phyloP scores from a whole-genome alignment of 2,797 vertebrate species.

The Chaetodon trifasciatus region DNA sequence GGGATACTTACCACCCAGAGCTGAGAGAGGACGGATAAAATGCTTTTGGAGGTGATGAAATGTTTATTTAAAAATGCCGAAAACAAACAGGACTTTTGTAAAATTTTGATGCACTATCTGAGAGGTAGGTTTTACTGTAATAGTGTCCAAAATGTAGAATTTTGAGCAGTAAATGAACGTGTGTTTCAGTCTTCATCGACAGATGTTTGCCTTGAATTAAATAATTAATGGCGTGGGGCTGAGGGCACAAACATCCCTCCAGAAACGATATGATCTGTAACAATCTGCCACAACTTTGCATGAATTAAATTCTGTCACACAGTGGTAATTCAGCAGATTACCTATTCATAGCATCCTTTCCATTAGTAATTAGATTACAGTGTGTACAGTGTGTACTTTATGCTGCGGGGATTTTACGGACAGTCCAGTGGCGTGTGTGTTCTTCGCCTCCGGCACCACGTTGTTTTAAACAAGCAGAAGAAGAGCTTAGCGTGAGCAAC shows the following conservation, averaged over 20 bases:
- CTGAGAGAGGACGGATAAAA: background rate
- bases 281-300: background rate
- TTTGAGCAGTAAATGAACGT: background rate
- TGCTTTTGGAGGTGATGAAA: background rate
- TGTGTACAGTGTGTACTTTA: background rate
- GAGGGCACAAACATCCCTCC: background rate
- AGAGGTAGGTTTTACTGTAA: background rate
- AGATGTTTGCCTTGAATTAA: background rate
- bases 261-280: background rate
- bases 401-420: background rate
- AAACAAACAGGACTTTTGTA: background rate
- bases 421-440: background rate
- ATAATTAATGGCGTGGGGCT: too few relatives aligned
- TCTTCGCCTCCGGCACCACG: background rate
- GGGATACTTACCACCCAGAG: background rate
- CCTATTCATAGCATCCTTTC: background rate
- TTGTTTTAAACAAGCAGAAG: background rate
- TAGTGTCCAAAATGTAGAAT: background rate
- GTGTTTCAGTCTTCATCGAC: background rate
- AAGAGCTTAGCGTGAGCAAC: background rate
- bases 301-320: background rate
- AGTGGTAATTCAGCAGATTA: background rate
- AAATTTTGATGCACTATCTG: background rate
- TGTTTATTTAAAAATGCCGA: background rate
- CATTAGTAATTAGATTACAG: background rate